phyloP scores from a whole-genome alignment of 1,140 invertebrate species.

The Sitobion miscanthi region DNA sequence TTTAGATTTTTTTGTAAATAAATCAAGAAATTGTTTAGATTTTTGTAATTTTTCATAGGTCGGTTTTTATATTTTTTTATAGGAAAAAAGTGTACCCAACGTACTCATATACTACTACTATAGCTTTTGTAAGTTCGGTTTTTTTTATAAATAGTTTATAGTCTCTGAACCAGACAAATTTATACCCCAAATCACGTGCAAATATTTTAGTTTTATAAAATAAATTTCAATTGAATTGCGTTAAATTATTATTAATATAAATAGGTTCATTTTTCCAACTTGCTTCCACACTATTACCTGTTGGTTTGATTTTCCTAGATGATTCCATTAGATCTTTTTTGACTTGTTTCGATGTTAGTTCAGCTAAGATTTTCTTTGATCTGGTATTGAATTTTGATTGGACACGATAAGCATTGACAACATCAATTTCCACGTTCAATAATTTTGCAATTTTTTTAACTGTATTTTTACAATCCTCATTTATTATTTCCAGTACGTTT shows the following conservation, averaged over 20 bases:
- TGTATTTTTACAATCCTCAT: too few species aligned
- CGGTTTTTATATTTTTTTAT: too few species aligned
- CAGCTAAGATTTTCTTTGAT: constrained; percentile 23
- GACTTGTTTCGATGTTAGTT: constrained; percentile 2
- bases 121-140: constrained; percentile 22
- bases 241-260: constrained; percentile 30
- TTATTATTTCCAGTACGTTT: too few species aligned
- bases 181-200: background rate
- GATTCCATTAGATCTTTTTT: constrained; percentile 11
- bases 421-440: too few species aligned
- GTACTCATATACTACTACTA: too few species aligned
- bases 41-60: too few species aligned
- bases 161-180: constrained; percentile 29
- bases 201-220: constrained; percentile 29
- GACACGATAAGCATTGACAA: too few species aligned
- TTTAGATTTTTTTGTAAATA: too few species aligned
- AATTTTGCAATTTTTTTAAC: too few species aligned
- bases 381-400: background rate
- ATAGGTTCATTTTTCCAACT: constrained; percentile 15
- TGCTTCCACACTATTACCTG: background rate
- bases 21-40: too few species aligned
- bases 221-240: constrained; percentile 31
- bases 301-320: background rate
- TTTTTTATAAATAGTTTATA: constrained; percentile 32
- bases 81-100: too few species aligned